A percentile compares a stretch with the other conserved stretches of the same genome.
Conservation (phyloP, 2,797 vertebrate species). For the Phoxinus dragarum region DNA sequence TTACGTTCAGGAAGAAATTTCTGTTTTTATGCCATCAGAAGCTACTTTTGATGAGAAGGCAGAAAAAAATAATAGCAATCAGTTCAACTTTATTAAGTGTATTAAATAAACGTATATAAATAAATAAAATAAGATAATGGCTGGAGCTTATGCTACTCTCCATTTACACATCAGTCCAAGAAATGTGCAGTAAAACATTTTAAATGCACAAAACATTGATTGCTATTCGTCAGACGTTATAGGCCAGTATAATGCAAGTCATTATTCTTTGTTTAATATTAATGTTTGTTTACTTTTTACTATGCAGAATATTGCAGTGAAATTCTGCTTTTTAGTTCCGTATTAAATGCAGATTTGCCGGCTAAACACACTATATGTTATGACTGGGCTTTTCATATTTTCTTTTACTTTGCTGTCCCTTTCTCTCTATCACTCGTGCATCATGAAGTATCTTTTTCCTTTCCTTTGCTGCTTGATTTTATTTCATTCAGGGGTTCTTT, state of each 20-base stretch:
- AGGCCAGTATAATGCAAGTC: background rate
- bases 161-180: too few species aligned
- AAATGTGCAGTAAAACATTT: background rate
- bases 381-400: background rate
- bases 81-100: too few species aligned
- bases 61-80: background rate
- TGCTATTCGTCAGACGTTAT: background rate
- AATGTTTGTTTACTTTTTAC: background rate
- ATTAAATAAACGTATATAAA: too few species aligned
- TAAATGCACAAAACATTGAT: background rate
- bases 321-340: background rate
- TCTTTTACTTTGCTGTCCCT: background rate
- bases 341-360: background rate
- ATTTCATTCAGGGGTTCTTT: constrained; percentile 54
- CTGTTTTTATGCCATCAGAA: background rate
- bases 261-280: background rate
- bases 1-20: background rate
- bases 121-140: too few species aligned
- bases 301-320: background rate
- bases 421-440: constrained; percentile 59
- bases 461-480: constrained; percentile 29
- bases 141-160: background rate
- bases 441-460: constrained; percentile 53
- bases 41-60: background rate
- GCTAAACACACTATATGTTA: background rate